Evolutionary conservation across 2,888 invertebrate species (phyloP).

Genomic region (Chalcosyrphus nemorum): DNA sequence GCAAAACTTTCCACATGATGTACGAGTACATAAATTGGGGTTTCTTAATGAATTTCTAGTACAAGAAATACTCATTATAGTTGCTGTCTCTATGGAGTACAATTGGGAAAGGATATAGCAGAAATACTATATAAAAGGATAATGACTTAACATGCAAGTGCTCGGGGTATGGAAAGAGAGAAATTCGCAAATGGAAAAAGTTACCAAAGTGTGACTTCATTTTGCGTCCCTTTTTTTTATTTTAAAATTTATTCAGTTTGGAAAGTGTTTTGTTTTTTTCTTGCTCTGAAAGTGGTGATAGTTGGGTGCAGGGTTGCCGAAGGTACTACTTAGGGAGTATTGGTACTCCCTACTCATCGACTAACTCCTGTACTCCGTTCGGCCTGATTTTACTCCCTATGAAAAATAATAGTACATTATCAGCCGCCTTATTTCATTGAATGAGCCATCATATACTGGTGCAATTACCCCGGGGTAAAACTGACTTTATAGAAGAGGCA

Average conservation of each 20-base stretch:
- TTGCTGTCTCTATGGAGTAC: neutral
- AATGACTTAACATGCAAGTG: neutral
- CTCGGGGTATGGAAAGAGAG: neutral
- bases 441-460: too few species aligned
- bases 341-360: too few species aligned
- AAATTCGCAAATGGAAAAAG: neutral
- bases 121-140: neutral
- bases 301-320: too few species aligned
- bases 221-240: neutral
- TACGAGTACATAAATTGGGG: conserved; percentile 33
- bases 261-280: neutral
- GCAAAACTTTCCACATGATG: conserved; percentile 3
- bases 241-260: neutral
- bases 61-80: conserved; percentile 37
- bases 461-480: too few species aligned
- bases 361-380: too few species aligned
- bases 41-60: conserved; percentile 46
- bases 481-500: too few species aligned
- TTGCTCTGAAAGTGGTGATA: too few species aligned
- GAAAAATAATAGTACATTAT: too few species aligned
- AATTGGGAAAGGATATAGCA: neutral
- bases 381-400: too few species aligned
- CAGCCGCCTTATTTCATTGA: too few species aligned
- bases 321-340: too few species aligned
- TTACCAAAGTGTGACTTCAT: neutral